Evolutionary conservation across 2,113 vertebrate genomes (phyloP).

Genomic region (Prolemur simus): DNA sequence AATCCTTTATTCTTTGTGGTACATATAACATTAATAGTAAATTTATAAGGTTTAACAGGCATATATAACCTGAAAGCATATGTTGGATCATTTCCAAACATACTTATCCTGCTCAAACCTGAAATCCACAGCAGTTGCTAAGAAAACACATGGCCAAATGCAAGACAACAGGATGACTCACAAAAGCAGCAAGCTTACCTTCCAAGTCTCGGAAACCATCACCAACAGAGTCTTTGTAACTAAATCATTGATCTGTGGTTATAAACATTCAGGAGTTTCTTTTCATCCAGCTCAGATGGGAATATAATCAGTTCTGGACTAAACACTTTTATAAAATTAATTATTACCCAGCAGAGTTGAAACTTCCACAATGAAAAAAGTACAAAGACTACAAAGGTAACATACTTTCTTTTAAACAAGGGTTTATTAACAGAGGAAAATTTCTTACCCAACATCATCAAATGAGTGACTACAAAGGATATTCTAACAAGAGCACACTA

Average conservation of each 20-base stretch:
- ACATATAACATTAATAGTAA: not conserved
- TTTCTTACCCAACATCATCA: not conserved
- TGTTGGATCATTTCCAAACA: conserved; percentile 46
- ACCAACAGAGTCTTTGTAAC: conserved; percentile 67
- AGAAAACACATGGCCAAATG: conserved; percentile 80
- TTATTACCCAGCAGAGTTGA: conserved; percentile 55
- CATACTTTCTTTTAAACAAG: conserved; percentile 51
- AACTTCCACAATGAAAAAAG: conserved; percentile 30
- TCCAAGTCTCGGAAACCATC: conserved; percentile 72
- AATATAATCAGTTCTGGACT: not conserved
- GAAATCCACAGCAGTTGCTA: conserved; percentile 77
- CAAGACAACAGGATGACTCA: conserved; percentile 80
- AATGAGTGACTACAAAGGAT: not conserved
- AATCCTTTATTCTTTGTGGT: not conserved
- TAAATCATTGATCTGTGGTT: conserved; percentile 64
- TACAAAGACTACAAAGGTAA: conserved; percentile 56
- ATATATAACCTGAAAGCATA: conserved; percentile 37
- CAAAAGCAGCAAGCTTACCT: conserved; percentile 51
- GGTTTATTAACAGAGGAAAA: conserved; percentile 12
- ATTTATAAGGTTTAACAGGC: conserved; percentile 25
- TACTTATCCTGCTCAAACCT: conserved; percentile 74
- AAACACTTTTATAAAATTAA: conserved; percentile 69
- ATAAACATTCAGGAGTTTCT: not conserved
- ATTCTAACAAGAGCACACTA: not conserved
- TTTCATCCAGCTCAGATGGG: not conserved